Conservation (phyloP, 2,797 vertebrate genomes). For the Ptychadena robeensis region DNA sequence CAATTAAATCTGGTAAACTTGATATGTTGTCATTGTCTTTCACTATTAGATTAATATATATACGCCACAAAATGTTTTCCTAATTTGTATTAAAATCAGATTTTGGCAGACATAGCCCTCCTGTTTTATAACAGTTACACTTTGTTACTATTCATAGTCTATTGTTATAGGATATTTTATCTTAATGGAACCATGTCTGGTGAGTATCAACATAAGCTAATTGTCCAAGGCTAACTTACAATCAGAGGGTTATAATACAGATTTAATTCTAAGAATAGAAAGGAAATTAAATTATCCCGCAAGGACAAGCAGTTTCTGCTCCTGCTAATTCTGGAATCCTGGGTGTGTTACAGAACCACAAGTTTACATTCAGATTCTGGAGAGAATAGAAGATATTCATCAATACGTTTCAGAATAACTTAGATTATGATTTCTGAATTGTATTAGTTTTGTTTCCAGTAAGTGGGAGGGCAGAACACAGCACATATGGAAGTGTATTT, state of each 20-base stretch:
- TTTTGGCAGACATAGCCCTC: neutral
- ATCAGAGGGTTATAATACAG: slow-evolving; percentile 31
- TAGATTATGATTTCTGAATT: too few species aligned
- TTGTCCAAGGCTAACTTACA: slow-evolving; percentile 25
- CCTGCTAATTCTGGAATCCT: slow-evolving; percentile 22
- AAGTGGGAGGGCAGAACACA: too few species aligned
- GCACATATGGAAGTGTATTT: too few species aligned
- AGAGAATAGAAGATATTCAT: neutral
- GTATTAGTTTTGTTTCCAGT: too few species aligned
- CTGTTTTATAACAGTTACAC: slow-evolving; percentile 12
- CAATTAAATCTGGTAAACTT: too few species aligned
- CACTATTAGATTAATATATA: too few species aligned
- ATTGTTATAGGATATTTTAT: slow-evolving; percentile 17
- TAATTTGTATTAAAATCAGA: neutral
- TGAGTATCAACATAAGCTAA: slow-evolving; percentile 41
- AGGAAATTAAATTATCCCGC: slow-evolving; percentile 42
- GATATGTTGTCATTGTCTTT: too few species aligned
- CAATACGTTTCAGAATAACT: neutral
- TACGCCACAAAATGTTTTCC: neutral
- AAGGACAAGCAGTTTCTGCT: slow-evolving; percentile 30
- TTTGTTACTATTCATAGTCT: slow-evolving; percentile 27
- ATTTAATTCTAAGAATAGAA: slow-evolving; percentile 58
- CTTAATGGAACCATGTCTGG: slow-evolving; percentile 31
- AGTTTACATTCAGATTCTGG: neutral
- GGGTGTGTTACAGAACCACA: slow-evolving; percentile 14